These are phyloP conservation scores for Apamea monoglypha DNA, from an alignment of 2,888 invertebrate genomes.

Conservation along the genomic window DNA sequence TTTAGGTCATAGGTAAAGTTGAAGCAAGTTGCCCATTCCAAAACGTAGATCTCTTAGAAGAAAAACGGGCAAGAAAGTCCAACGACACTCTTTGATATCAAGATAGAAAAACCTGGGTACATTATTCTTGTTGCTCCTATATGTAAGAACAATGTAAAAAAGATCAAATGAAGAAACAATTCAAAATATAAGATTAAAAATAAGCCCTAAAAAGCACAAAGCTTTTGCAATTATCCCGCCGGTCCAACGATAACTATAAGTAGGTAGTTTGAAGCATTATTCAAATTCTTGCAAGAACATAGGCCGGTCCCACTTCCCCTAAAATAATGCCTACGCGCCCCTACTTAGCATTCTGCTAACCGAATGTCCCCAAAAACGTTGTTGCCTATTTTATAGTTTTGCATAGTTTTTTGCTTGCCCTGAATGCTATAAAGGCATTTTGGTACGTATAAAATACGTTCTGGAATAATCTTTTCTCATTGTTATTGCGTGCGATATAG, in stretches of 20 bases:
- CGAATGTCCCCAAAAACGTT: constrained; percentile 9
- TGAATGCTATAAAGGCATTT: constrained; percentile 16
- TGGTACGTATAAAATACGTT: not conserved
- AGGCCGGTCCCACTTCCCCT: not conserved
- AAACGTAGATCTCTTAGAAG: too few relatives aligned
- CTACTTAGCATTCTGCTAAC: constrained; percentile 34
- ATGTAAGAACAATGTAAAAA: too few relatives aligned
- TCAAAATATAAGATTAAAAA: too few relatives aligned
- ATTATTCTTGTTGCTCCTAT: too few relatives aligned
- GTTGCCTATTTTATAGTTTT: not conserved
- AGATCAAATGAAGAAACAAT: too few relatives aligned
- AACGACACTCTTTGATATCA: too few relatives aligned
- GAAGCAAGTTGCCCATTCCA: too few relatives aligned
- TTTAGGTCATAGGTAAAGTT: too few relatives aligned
- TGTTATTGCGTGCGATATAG: not conserved
- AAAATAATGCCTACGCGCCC: not conserved
- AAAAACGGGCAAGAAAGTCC: too few relatives aligned
- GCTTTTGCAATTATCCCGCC: too few relatives aligned
- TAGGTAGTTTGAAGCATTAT: constrained; percentile 3
- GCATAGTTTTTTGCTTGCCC: constrained; percentile 16
- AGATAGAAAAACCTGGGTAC: too few relatives aligned
- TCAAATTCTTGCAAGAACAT: not conserved
- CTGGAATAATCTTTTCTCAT: not conserved
- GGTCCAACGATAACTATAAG: not conserved
- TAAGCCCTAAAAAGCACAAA: too few relatives aligned